Base-by-base conservation (phyloP, 2,113 vertebrate species). In the Nothocercus nigrocapillus region DNA sequence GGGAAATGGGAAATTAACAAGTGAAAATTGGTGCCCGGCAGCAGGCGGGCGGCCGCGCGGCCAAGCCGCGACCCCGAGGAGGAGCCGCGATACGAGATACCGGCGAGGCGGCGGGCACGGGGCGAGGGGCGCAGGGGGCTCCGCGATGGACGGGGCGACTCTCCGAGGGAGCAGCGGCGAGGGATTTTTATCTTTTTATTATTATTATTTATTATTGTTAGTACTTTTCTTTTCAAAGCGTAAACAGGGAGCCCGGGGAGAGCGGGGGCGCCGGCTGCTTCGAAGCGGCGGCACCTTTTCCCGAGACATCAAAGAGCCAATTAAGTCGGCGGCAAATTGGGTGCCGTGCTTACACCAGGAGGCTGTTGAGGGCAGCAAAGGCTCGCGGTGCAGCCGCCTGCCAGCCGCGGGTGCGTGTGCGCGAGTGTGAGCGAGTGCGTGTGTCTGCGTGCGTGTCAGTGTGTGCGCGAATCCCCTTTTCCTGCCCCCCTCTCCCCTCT, bases 221-320 rank as follows among this genome's bases (percentile, higher is more conserved):
- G 12, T 15, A 89, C 86, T 76, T 45, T 47, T 20, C 70, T 9
- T 83, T 77, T 70, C 76, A 72, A 96, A 73, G 95, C 90, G 95
- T 94, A 97, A 97, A 97, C 90, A 97, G 94, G 84, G 87, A 97
- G 95, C 95, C 97, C 68, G 79, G 93, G 93, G 92, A 97, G 96
- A 96, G 95, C 54, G 93, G 92, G 83, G 80, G 94, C 67, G 91
- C 89, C 88, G 95, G 95, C 97, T 97, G 59, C 96, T 96, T 97
- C 90, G 98, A 98, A 76, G 88, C 70, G 94, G 98, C 98, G 96
- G 97, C 98, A 98, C 98, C 97, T 99, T 99, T 99, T 98, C 98
- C 95, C 86, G 97, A 98, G 98, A 98, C 99, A 99, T 99, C 99
- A 99, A 99, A 99, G 98, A 98, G 98, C 99, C 99, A 99, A 99